Evolutionary conservation across 2,797 vertebrate genomes (phyloP).

Genomic region (Pangasius djambal): DNA sequence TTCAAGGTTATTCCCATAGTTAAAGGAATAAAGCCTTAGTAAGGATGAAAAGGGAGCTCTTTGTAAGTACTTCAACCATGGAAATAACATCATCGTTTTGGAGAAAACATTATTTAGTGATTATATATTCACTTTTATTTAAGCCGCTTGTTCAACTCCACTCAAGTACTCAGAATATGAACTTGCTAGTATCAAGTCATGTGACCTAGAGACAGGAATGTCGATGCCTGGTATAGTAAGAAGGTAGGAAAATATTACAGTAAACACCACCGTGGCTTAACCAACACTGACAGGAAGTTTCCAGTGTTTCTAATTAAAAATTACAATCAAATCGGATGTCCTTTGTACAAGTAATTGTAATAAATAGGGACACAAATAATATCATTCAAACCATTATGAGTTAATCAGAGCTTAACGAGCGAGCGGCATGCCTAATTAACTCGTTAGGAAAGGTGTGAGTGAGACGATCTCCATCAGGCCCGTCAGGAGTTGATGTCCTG

Average conservation of each 20-base stretch:
- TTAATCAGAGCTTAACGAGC: constrained; percentile 55
- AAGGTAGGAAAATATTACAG: not conserved
- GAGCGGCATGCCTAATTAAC: constrained; percentile 56
- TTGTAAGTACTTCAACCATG: not conserved
- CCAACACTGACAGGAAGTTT: constrained; percentile 1
- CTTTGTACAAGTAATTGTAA: constrained; percentile 43
- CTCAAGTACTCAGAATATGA: not conserved
- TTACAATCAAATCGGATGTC: constrained; percentile 39
- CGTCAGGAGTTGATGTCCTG: constrained; percentile 26
- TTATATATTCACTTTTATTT: not conserved
- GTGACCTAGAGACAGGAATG: not conserved
- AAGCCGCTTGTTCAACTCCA: not conserved
- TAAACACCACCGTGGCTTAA: constrained; percentile 4
- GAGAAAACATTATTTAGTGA: not conserved
- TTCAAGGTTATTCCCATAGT: not conserved
- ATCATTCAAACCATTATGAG: constrained; percentile 51
- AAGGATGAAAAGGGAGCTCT: not conserved
- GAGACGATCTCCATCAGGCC: constrained; percentile 38
- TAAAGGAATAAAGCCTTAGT: not conserved
- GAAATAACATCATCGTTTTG: not conserved
- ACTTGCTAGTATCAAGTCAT: not conserved
- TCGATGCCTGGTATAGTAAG: not conserved
- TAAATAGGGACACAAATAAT: constrained; percentile 53
- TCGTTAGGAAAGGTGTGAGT: constrained; percentile 55
- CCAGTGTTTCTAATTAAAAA: constrained; percentile 23